Percentiles rank a stretch among this genome's conserved stretches.
phyloP scores from a whole-genome alignment of 2,888 invertebrate species.

The Oligia fasciuncula region DNA sequence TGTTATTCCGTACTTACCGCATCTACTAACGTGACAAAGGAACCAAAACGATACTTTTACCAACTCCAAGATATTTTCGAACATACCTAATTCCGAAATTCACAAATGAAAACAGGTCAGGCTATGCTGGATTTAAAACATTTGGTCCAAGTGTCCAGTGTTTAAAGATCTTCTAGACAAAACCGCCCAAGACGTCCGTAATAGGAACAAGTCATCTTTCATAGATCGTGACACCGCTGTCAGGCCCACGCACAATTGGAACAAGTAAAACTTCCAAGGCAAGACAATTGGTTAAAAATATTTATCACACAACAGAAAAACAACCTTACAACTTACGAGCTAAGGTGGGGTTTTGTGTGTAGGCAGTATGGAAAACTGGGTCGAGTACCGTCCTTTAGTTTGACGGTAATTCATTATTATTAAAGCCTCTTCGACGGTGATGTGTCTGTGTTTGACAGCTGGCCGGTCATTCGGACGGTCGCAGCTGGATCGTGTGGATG shows the following conservation, averaged over 20 bases:
- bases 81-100: constrained; percentile 51
- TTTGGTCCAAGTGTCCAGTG: neutral
- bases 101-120: constrained; percentile 45
- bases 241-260: constrained; percentile 61
- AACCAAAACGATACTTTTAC: constrained; percentile 40
- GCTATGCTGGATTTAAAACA: neutral
- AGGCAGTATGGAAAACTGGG: constrained; percentile 35
- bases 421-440: constrained; percentile 57
- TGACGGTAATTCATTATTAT: constrained; percentile 65
- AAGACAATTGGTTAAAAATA: constrained; percentile 67
- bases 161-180: constrained; percentile 32
- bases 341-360: constrained; percentile 27
- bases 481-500: constrained; percentile 46
- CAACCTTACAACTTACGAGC: neutral
- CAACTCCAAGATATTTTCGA: constrained; percentile 46
- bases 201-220: constrained; percentile 63
- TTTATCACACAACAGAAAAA: constrained; percentile 14
- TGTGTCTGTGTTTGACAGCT: constrained; percentile 58
- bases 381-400: constrained; percentile 56
- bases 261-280: constrained; percentile 62
- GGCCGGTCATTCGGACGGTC: constrained; percentile 30
- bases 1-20: constrained; percentile 42
- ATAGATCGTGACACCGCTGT: constrained; percentile 64
- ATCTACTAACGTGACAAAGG: constrained; percentile 38
- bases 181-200: constrained; percentile 35